Conservation (phyloP, 1,140 invertebrate genomes). For the Hycleus phaleratus region DNA sequence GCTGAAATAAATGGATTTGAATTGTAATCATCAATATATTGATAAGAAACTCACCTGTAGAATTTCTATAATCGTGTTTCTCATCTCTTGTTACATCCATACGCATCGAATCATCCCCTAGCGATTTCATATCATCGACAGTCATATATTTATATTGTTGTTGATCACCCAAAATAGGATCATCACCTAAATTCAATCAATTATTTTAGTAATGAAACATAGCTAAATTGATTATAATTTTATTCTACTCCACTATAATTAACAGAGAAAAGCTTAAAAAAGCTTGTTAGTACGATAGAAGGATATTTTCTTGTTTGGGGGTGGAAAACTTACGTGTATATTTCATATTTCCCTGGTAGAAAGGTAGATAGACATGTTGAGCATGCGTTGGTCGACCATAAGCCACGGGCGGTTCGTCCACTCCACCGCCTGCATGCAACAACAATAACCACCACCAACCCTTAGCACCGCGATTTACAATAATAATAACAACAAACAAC, state of each 20-base stretch:
- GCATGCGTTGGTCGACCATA: slow-evolving; percentile 64
- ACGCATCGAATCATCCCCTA: slow-evolving; percentile 69
- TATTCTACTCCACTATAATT: not conserved
- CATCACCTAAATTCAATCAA: slow-evolving; percentile 54
- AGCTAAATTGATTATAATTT: not conserved
- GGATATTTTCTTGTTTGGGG: too few species aligned
- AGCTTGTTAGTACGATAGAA: slow-evolving; percentile 11
- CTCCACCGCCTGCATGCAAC: slow-evolving; percentile 41
- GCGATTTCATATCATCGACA: slow-evolving; percentile 72
- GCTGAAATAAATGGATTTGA: slow-evolving; percentile 29
- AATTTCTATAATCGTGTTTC: slow-evolving; percentile 41
- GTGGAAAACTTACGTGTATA: slow-evolving; percentile 63
- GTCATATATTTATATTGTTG: slow-evolving; percentile 85
- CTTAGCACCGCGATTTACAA: too few species aligned
- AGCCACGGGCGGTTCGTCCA: slow-evolving; percentile 40
- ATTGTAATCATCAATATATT: not conserved
- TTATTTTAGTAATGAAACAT: not conserved
- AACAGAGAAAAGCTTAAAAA: slow-evolving; percentile 14
- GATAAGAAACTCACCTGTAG: slow-evolving; percentile 33
- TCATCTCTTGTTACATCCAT: slow-evolving; percentile 69
- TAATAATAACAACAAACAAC: too few species aligned
- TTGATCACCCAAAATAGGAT: slow-evolving; percentile 66
- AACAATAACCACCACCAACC: slow-evolving; percentile 30
- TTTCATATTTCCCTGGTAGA: slow-evolving; percentile 69
- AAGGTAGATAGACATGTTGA: slow-evolving; percentile 71